Evolutionary conservation across 2,888 invertebrate species (phyloP), one percentile per base, ranked within the genome.

Genomic region (Dione juno): DNA sequence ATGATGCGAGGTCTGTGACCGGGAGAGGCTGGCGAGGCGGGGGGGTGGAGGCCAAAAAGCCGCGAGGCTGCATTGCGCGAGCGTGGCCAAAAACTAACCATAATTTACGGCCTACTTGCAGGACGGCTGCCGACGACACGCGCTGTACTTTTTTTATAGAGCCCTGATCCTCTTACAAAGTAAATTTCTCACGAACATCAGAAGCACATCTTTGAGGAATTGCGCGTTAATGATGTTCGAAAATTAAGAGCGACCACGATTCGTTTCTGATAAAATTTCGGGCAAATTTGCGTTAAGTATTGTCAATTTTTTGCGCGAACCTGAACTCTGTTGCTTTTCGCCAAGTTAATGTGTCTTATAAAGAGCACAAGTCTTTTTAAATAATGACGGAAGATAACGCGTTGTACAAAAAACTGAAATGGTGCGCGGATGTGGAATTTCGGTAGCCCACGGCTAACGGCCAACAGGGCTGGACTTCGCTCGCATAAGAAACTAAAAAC

Each of bases 41-140:
- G 76, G 75, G 78, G 76, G 79, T 21, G 82, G 80, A 80, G 80
- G 82, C 86, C 88, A 28, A 85, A 88, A 89, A 91, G 92, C 90
- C 87, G 90, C 86, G 88, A 86, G 89, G 89, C 92, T 77, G 85
- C 92, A 92, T 91, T 92, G 91, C 92, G 87, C 87, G 77, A 85
- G 81, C 86, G 87, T 90, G 85, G 85, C 92, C 93, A 92, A 93
- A 93, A 93, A 93, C 93, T 93, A 93, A 93, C 93, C 93, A 93
- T 93, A 93, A 93, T 93, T 93, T 93, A 93, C 92, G 83, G 88
- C 87, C 90, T 87, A 89, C 92, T 93, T 89, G 93, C 87, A 81
- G 84, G 86, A 84, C 88, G 82, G 83, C 87, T 81, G 84, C 79
- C 82, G 88, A 85, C 86, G 90, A 90, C 91, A 92, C 90, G 90